Base-by-base conservation (phyloP, 2,888 invertebrate genomes). In the Cotesia congregata region DNA sequence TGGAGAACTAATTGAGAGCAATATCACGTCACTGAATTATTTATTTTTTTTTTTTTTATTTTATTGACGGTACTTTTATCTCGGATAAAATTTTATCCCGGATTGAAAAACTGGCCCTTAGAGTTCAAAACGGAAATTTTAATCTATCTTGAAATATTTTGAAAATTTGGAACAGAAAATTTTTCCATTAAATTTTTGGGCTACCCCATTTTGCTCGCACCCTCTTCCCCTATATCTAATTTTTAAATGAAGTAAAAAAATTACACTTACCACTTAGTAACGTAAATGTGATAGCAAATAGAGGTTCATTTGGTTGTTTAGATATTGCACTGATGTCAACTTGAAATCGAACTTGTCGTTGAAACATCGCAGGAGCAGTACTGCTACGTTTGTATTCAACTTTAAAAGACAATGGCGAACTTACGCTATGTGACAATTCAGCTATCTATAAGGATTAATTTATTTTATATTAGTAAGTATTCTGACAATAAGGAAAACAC, bases 311-410 rank as follows among this genome's bases (percentile, higher is more conserved):
- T 38, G 93, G 92, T 86, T 94, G 94, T 87, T 95, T 96, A 62
- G 95, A 95, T 88, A 96, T 95, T 67, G 95, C 94, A 78, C 95
- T 95, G 82, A 96, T 94, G 88, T 96, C 96, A 81, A 96, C 96
- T 92, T 98, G 98, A 91, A 98, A 98, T 81, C 98, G 92, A 39
- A 98, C 98, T 90, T 98, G 98, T 82, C 98, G 91, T 86, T 98
- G 97, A 89, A 98, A 98, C 96, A 98, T 97, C 79, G 97, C 97
- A 30, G 97, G 96, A 74, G 97, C 97, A 81, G 97, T 96, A 67
- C 96, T 95, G 20, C 96, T 97, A 70, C 99, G 92, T 88, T 98
- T 97, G 91, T 99, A 99, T 89, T 99, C 99, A 77, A 99, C 98
- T 74, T 97, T 93, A 91, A 99, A 99, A 60, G 98, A 98, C 93